Percentiles rank a stretch among this genome's conserved stretches.
Conservation (phyloP, 1,140 invertebrate species). For the Aphis gossypii region DNA sequence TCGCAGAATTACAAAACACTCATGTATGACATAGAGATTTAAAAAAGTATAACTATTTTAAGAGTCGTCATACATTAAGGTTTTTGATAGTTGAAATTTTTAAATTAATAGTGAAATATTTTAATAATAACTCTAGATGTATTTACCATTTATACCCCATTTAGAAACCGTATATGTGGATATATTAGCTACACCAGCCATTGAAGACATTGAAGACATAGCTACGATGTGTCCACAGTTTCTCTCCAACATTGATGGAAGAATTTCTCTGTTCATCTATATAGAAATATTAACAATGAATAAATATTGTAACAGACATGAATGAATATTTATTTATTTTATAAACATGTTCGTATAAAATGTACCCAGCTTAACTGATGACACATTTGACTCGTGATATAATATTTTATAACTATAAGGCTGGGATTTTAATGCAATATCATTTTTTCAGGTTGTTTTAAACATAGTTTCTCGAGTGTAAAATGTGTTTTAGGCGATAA, state of each 20-base stretch:
- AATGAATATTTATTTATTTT: not conserved
- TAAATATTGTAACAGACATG: not conserved
- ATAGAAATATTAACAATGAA: not conserved
- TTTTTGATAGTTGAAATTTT: not conserved
- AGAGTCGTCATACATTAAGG: no score
- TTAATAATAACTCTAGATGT: not conserved
- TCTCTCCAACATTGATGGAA: conserved; percentile 60
- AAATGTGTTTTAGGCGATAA: no score
- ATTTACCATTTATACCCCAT: conserved; percentile 61
- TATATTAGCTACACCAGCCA: conserved; percentile 59
- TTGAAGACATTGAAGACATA: conserved; percentile 87
- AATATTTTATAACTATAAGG: no score
- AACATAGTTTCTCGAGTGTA: no score
- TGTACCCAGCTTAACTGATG: not conserved
- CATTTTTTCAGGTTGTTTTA: not conserved
- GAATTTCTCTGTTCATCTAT: conserved; percentile 43
- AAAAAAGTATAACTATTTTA: no score
- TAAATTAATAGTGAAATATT: not conserved
- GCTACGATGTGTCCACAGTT: conserved; percentile 94
- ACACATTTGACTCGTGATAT: not conserved
- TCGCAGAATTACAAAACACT: not conserved
- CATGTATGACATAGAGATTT: no score
- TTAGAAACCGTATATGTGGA: conserved; percentile 61
- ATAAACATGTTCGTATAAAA: not conserved
- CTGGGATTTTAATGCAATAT: no score